Conservation (phyloP, 2,113 vertebrate genomes). For the Platycercus adscitus region DNA sequence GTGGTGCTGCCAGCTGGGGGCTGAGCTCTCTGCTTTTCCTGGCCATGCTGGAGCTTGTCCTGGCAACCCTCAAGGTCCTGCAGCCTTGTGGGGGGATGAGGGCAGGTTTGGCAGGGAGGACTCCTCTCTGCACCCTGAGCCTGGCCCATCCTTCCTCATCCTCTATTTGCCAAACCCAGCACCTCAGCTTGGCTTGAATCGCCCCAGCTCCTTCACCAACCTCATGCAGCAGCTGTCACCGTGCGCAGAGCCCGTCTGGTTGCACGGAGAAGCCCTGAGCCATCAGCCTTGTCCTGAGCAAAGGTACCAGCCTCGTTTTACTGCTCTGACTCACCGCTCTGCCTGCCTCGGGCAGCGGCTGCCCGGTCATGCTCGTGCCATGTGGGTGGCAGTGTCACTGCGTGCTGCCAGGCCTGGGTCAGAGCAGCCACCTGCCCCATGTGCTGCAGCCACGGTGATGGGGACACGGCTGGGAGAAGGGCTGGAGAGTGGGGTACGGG, state of each 20-base stretch:
- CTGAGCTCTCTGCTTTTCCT: neutral
- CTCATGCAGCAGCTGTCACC: neutral
- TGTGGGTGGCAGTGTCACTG: slow-evolving; percentile 12
- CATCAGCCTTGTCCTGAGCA: neutral
- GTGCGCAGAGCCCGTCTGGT: accelerated
- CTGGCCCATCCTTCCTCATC: neutral
- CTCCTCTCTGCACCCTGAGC: neutral
- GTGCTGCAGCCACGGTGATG: neutral
- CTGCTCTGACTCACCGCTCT: neutral
- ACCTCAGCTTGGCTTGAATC: neutral
- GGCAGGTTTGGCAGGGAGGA: neutral
- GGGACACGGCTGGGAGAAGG: neutral
- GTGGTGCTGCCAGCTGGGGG: too few species aligned
- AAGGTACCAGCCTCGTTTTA: neutral
- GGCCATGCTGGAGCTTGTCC: neutral
- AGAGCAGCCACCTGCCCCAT: neutral
- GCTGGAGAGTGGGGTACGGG: accelerated
- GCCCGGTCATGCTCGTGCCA: slow-evolving; percentile 50
- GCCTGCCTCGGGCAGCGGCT: slow-evolving; percentile 15
- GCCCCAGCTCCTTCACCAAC: accelerated
- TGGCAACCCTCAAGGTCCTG: neutral
- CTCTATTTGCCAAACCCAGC: neutral
- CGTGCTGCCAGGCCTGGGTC: slow-evolving; percentile 26
- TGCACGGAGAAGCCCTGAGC: neutral
- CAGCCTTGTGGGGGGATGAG: accelerated